phyloP scores from a whole-genome alignment of 2,797 vertebrate species.

The Danio kyathit region DNA sequence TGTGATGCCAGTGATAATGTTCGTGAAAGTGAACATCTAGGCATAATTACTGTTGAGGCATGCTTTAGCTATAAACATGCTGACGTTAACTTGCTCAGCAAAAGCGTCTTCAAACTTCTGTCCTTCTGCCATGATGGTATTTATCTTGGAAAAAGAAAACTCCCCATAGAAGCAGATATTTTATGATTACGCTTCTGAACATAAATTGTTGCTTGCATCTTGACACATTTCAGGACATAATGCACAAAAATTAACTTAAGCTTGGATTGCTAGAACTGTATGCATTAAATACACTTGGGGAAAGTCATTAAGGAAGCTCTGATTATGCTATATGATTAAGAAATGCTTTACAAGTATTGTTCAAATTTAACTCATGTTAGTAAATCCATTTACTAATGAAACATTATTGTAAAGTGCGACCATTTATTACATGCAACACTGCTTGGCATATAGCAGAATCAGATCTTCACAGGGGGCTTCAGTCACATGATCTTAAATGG shows the following conservation, averaged over 20 bases:
- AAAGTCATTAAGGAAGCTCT: background rate
- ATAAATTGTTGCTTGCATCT: background rate
- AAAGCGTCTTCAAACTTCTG: background rate
- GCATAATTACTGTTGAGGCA: background rate
- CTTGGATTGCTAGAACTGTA: background rate
- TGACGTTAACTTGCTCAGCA: constrained; percentile 20
- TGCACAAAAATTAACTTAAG: background rate
- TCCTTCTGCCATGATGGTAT: background rate
- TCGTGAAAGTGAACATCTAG: background rate
- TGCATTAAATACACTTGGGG: background rate
- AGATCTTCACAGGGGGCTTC: too few relatives aligned
- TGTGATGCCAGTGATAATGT: background rate
- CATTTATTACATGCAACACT: too few relatives aligned
- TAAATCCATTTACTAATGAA: too few relatives aligned
- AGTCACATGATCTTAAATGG: too few relatives aligned
- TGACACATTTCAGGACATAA: background rate
- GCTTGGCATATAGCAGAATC: too few relatives aligned
- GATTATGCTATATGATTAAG: background rate
- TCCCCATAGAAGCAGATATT: background rate
- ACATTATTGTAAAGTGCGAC: too few relatives aligned
- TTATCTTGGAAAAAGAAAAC: background rate
- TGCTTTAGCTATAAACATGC: background rate
- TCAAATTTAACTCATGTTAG: too few relatives aligned
- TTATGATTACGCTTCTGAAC: background rate
- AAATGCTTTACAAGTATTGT: too few relatives aligned